These are phyloP conservation scores for Melanophora roralis DNA, from an alignment of 2,888 invertebrate species.

Conservation along the genomic window DNA sequence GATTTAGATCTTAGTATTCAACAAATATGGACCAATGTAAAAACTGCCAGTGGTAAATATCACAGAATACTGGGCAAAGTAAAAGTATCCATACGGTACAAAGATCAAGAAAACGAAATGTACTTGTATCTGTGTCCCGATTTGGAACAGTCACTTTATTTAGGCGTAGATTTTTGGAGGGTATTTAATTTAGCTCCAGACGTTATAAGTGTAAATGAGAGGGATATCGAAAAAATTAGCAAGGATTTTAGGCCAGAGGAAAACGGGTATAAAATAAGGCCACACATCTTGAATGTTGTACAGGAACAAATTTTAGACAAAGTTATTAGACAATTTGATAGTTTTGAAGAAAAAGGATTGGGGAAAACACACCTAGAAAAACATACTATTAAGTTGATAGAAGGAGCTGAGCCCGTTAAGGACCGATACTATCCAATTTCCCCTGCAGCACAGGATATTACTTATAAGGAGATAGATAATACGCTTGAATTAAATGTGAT, in stretches of 20 bases:
- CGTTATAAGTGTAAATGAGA: background rate
- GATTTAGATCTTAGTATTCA: background rate
- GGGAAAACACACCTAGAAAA: conserved; percentile 17
- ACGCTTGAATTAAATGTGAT: conserved; percentile 68
- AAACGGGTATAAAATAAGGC: background rate
- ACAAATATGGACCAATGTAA: background rate
- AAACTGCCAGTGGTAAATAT: conserved; percentile 26
- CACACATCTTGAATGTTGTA: background rate
- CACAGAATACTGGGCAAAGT: conserved; percentile 23
- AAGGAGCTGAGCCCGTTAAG: conserved; percentile 50
- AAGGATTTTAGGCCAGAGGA: background rate
- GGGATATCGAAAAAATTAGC: background rate
- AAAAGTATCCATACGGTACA: background rate
- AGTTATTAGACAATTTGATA: background rate
- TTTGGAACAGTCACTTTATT: conserved; percentile 19
- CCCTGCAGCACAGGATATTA: background rate
- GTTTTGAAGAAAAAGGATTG: conserved; percentile 6
- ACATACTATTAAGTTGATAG: conserved; percentile 47
- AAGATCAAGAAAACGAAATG: background rate
- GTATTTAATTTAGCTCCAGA: background rate
- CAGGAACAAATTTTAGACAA: conserved; percentile 1
- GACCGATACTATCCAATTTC: conserved; percentile 19
- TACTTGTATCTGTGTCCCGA: conserved; percentile 21
- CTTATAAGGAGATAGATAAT: conserved; percentile 61
- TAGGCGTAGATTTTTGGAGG: background rate